A percentile compares a stretch with the other conserved stretches of the same genome.
Evolutionary conservation across 2,113 vertebrate species (phyloP).

Genomic region (Terrapene triunguis): DNA sequence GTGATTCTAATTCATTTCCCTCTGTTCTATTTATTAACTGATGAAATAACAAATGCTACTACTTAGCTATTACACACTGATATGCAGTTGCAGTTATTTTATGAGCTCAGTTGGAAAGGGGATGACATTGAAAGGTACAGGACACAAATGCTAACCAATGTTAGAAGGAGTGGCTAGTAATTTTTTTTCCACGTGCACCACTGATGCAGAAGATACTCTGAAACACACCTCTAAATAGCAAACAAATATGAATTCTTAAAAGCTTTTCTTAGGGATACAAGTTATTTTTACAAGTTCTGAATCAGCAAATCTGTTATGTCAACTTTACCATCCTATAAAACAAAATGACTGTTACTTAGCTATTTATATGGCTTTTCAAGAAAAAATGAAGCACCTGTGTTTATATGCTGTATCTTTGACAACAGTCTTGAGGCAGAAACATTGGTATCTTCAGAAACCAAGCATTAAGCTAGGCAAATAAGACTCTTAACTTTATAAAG

Average conservation of each 20-base stretch:
- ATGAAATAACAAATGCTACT: background rate
- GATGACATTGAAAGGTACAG: background rate
- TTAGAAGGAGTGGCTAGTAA: background rate
- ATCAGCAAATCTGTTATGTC: constrained; percentile 44
- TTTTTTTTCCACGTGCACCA: background rate
- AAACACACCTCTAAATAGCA: background rate
- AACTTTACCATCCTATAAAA: constrained; percentile 14
- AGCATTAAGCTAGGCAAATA: background rate
- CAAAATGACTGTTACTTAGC: background rate
- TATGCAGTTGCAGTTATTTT: background rate
- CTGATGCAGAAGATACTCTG: fast-evolving
- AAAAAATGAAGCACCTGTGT: constrained; percentile 1
- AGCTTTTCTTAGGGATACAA: background rate
- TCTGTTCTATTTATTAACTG: background rate
- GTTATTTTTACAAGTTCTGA: constrained; percentile 60
- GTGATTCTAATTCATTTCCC: background rate
- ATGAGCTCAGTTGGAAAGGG: background rate
- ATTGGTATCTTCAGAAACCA: background rate
- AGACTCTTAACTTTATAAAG: background rate
- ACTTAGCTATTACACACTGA: background rate
- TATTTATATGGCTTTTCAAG: constrained; percentile 1
- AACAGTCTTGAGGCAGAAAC: background rate
- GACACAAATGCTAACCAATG: fast-evolving
- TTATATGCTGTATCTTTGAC: background rate
- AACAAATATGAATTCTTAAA: background rate